Evolutionary conservation across 2,113 vertebrate genomes (phyloP), one percentile per base, ranked within the genome.

Genomic region (Hippocampus abdominalis): DNA sequence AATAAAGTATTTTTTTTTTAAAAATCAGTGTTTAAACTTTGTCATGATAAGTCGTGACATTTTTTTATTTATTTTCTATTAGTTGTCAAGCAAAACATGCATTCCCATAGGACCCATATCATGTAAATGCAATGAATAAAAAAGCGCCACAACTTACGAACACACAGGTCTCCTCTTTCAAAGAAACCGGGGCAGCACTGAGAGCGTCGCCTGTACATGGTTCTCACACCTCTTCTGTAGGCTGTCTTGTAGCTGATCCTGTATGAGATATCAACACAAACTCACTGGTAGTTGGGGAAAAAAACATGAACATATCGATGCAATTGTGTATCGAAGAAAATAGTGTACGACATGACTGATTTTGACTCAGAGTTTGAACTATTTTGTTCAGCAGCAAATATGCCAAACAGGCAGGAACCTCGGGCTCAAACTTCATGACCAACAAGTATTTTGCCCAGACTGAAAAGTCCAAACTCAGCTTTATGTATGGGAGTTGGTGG

Each of bases 181-280:
- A 93, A 95, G 88, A 97, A 96, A 60, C 96, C 96, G 0, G 96
- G 96, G 72, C 95, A 98, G 90, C 96, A 98, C 82, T 98, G 95
- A 0, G 96, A 96, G 74, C 95, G 91, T 0, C 95, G 85, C 0
- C 95, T 80, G 85, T 98, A 97, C 95, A 97, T 98, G 0, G 96
- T 98, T 81, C 96, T 90, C 18, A 98, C 93, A 3, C 95, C 95
- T n/a, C 95, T 84, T 67, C 95, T 91, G 77, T 97, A 98, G 0
- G 95, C 95, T 0, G 95, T 97, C 88, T 96, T 96, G 81, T 98
- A 91, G 78, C 90, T 90, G 80, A 88, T 89, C 86, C 89, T 90
- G 77, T 7, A 48, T 60, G 51, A 25, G 27, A 21, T 8, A 23
- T 44, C 21, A 64, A 68, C 13, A 66, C 63, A 73, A 51, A 72